A percentile compares a stretch with the other conserved stretches of the same genome.
phyloP scores from a whole-genome alignment of 2,113 vertebrate genomes.

The Columba livia region DNA sequence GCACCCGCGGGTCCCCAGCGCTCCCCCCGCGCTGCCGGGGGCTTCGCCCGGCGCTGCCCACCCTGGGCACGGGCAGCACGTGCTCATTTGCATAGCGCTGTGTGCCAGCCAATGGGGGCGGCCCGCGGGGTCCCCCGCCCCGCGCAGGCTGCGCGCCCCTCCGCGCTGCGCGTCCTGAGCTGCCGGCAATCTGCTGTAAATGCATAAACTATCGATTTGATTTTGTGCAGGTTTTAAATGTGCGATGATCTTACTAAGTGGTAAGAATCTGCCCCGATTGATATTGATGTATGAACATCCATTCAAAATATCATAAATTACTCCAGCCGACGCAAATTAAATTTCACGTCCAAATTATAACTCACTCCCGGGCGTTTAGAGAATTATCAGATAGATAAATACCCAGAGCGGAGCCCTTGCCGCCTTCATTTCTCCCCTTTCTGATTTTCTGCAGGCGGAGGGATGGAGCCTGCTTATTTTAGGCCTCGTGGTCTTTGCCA shows the following conservation, averaged over 20 bases:
- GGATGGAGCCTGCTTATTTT: neutral
- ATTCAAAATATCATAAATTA: conserved; percentile 38
- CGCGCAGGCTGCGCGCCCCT: neutral
- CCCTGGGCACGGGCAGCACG: neutral
- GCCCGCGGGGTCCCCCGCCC: neutral
- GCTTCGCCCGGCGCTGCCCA: neutral
- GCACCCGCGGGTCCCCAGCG: neutral
- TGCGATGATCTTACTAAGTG: conserved; percentile 10
- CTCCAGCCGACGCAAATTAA: conserved; percentile 29
- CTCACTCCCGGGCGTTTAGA: neutral
- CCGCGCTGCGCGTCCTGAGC: neutral
- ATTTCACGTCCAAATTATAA: conserved; percentile 28
- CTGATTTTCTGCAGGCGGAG: neutral
- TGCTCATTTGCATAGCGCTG: conserved; percentile 18
- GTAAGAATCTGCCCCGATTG: neutral
- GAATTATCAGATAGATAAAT: conserved; percentile 8
- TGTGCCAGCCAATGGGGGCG: neutral
- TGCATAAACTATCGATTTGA: neutral
- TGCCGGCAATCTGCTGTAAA: neutral
- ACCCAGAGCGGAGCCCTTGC: neutral
- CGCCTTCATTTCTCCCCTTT: neutral
- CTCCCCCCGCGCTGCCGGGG: neutral
- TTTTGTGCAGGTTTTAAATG: neutral
- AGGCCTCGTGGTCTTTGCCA: neutral
- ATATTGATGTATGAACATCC: conserved; percentile 23